Base-by-base conservation (phyloP, 2,113 vertebrate species). In the Pelobates fuscus region DNA sequence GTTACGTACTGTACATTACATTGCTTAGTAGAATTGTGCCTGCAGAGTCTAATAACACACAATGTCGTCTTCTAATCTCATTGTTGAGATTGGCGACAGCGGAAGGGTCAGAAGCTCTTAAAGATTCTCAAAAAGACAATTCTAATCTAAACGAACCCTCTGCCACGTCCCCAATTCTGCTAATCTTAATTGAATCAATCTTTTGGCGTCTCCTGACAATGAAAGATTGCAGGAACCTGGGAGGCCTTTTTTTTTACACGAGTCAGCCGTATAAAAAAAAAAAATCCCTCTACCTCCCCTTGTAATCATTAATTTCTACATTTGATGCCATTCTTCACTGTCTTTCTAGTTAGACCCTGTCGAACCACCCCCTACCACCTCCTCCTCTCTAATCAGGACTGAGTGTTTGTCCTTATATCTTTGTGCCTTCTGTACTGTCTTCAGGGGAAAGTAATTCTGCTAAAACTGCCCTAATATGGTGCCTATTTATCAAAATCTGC, bases 161-260 rank as follows among this genome's bases (percentile, higher is more conserved):
- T 93, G 90, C 93, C 91, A 88, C 93, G 92, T 87, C 88, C 78
- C 78, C 73, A 81, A 88, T 86, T 88, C 89, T 70, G 84, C 94
- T 98, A 99, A 99, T 98, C 96, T 98, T 99, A 99, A 98, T 98
- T 98, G 95, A 98, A 98, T 98, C 96, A 95, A 96, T 95, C 92
- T 95, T 88, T 74, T 88, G 88, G 94, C 88, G 86, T 89, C 90
- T 91, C 94, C 93, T 97, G 95, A 98, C 97, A 98, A 91, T 97
- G 93, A 98, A 94, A 93, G 94, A 99, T 99, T 93, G 92, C 91
- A 92, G 83, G 87, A 93, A 94, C 91, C 93, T 92, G 92, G 94
- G 92, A 95, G 95, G 95, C 94, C 94, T 90, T 85, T 89, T 90
- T 84, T 89, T 91, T 90, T 58, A 91, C 90, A 90, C 88, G 90